A percentile compares a stretch with the other conserved stretches of the same genome.
These are phyloP conservation scores for Periophthalmodon schlosseri DNA, from an alignment of 2,113 vertebrate species.

Conservation along the genomic window DNA sequence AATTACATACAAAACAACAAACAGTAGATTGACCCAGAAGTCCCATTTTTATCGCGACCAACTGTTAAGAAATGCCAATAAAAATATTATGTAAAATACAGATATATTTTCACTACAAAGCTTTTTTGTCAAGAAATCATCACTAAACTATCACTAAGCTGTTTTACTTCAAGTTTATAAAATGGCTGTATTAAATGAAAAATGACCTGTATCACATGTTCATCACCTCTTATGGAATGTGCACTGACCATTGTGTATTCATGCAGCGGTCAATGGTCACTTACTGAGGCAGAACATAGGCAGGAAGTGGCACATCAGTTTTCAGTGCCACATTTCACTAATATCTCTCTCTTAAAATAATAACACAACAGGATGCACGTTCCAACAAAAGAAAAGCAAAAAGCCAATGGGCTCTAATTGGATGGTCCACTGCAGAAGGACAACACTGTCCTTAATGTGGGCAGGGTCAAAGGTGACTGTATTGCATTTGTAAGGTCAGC, in stretches of 20 bases:
- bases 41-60: too few relatives aligned
- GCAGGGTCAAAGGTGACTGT: constrained; percentile 72
- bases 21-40: too few relatives aligned
- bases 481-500: constrained; percentile 79
- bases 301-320: background rate
- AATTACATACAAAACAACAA: too few relatives aligned
- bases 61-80: too few relatives aligned
- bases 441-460: constrained; percentile 76
- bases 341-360: constrained; percentile 38
- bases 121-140: background rate
- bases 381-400: constrained; percentile 55
- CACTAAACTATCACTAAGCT: background rate
- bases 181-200: background rate
- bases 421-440: constrained; percentile 71
- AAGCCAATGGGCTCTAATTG: constrained; percentile 64
- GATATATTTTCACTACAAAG: background rate
- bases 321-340: constrained; percentile 24
- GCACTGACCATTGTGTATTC: background rate
- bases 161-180: background rate
- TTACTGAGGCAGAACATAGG: background rate
- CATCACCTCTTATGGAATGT: background rate
- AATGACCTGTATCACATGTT: background rate
- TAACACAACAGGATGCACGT: constrained; percentile 52
- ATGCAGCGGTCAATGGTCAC: background rate
- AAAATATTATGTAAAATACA: background rate